phyloP scores from a whole-genome alignment of 2,797 vertebrate genomes.

The Ambastaia sidthimunki region DNA sequence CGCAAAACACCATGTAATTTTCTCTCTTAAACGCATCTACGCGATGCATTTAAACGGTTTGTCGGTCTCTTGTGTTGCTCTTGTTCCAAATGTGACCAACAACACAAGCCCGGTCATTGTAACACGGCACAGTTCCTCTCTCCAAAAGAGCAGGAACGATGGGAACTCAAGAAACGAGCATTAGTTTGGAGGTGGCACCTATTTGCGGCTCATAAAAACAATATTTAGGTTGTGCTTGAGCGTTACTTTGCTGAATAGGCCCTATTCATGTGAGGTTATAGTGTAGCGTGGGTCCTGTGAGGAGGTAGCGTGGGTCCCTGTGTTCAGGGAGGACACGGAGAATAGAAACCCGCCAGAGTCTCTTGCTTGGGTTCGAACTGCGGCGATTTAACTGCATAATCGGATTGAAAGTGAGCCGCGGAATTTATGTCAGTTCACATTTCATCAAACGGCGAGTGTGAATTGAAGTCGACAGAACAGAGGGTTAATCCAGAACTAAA shows the following conservation, averaged over 20 bases:
- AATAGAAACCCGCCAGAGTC: slow-evolving; percentile 82
- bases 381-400: slow-evolving; percentile 85
- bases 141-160: slow-evolving; percentile 41
- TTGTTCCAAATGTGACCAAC: slow-evolving; percentile 46
- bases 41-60: slow-evolving; percentile 56
- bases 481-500: slow-evolving; percentile 88
- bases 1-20: slow-evolving; percentile 49
- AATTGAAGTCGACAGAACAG: slow-evolving; percentile 82
- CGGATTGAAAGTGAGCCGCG: slow-evolving; percentile 84
- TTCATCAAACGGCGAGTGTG: slow-evolving; percentile 80
- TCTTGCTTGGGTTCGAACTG: slow-evolving; percentile 83
- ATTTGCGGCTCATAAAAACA: slow-evolving; percentile 88
- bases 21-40: slow-evolving; percentile 51
- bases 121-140: slow-evolving; percentile 22
- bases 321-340: slow-evolving; percentile 72
- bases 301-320: slow-evolving; percentile 78
- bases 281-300: slow-evolving; percentile 78
- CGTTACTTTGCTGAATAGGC: slow-evolving; percentile 81
- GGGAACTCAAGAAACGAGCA: slow-evolving; percentile 76
- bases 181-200: slow-evolving; percentile 81
- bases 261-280: slow-evolving; percentile 84
- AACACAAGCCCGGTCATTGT: slow-evolving; percentile 65
- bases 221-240: slow-evolving; percentile 86
- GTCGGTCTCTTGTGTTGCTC: slow-evolving; percentile 54
- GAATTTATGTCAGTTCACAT: slow-evolving; percentile 92